Conservation (phyloP, 2,113 vertebrate species). For the Protobothrops mucrosquamatus region DNA sequence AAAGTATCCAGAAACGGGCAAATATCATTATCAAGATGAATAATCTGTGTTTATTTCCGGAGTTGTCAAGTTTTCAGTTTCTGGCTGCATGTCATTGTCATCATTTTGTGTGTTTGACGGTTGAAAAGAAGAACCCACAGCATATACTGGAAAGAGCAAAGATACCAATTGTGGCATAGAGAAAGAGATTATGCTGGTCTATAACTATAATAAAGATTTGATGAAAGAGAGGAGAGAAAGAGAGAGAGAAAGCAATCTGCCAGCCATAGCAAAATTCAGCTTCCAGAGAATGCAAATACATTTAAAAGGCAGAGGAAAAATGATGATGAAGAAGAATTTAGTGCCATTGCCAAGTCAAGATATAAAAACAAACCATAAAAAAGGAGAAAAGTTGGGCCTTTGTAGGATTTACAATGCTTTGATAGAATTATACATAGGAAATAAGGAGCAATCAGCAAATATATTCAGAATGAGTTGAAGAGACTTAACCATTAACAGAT, state of each 20-base stretch:
- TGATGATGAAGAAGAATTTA: background rate
- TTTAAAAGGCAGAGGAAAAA: background rate
- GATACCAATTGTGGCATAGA: background rate
- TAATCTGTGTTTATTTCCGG: background rate
- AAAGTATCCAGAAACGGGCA: background rate
- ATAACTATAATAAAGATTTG: background rate
- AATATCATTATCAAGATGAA: background rate
- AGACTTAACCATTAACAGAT: conserved; percentile 38
- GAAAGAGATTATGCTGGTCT: background rate
- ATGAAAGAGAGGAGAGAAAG: background rate
- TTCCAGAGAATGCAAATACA: background rate
- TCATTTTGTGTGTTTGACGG: background rate
- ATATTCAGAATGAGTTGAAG: conserved; percentile 8
- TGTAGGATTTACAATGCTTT: conserved; percentile 13
- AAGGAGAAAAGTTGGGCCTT: background rate
- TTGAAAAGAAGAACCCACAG: background rate
- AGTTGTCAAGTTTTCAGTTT: background rate
- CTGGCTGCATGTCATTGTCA: background rate
- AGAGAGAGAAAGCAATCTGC: background rate
- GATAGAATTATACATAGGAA: conserved; percentile 17
- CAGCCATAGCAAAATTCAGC: background rate
- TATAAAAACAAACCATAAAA: background rate
- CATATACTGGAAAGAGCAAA: background rate
- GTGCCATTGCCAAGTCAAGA: background rate
- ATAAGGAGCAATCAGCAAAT: conserved; percentile 16